A percentile compares a stretch with the other conserved stretches of the same genome.
These are phyloP conservation scores for Nemurella pictetii DNA, from an alignment of 2,888 invertebrate species.

Conservation along the genomic window DNA sequence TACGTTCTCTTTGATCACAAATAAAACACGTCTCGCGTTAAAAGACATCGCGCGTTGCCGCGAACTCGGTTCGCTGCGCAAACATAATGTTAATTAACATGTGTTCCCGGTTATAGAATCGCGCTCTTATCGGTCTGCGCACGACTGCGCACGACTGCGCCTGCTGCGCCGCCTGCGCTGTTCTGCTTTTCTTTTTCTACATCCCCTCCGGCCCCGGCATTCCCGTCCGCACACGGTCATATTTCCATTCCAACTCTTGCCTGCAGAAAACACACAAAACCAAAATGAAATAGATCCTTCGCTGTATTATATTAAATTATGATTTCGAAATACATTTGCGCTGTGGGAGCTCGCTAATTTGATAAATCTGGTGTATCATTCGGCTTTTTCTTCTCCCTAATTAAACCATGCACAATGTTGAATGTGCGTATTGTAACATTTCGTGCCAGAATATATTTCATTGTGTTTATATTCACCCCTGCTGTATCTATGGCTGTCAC, in stretches of 20 bases:
- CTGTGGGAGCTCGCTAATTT: not conserved
- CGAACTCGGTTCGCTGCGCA: not conserved
- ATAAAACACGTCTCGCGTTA: not conserved
- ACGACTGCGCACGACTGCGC: not conserved
- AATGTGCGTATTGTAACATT: not conserved
- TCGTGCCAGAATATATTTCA: conserved; percentile 24
- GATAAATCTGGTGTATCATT: not conserved
- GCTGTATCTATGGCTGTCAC: conserved; percentile 33
- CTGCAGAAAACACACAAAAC: not conserved
- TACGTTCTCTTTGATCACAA: not conserved
- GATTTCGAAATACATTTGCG: not conserved
- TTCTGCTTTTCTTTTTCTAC: not conserved
- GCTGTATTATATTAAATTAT: not conserved
- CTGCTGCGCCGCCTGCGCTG: not conserved
- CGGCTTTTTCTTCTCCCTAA: conserved; percentile 30
- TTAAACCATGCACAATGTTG: conserved; percentile 35
- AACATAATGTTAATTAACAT: not conserved
- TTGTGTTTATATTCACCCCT: conserved; percentile 20
- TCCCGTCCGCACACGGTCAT: not conserved
- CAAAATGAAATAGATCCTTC: not conserved
- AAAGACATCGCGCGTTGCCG: not conserved
- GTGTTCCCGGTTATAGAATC: no score
- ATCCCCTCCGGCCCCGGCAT: not conserved
- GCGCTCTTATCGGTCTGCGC: not conserved
- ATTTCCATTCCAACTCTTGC: not conserved